These are phyloP conservation scores for Corythornis madagascariensis DNA, from an alignment of 2,113 vertebrate genomes.

Conservation along the genomic window DNA sequence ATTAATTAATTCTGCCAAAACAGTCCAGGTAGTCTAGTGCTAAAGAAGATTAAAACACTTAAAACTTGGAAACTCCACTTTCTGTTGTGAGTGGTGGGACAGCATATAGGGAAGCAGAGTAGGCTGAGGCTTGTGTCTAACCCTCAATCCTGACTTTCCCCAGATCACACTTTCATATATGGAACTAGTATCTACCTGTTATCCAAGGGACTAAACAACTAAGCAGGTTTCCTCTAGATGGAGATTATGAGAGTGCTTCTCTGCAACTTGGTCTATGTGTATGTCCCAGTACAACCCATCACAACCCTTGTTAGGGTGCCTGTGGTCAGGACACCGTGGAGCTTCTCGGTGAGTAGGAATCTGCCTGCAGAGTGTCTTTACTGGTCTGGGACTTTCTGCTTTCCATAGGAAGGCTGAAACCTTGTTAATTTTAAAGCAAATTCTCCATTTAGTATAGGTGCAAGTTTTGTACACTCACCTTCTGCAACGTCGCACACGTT, in stretches of 20 bases:
- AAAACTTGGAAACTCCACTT: background rate
- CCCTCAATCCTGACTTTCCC: background rate
- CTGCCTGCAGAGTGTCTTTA: background rate
- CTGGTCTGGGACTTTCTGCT: background rate
- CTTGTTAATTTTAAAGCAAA: background rate
- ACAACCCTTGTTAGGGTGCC: too few relatives aligned
- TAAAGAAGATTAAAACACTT: background rate
- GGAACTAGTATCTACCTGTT: background rate
- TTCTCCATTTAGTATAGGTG: rapidly evolving
- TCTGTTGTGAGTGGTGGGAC: background rate
- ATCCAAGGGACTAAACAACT: background rate
- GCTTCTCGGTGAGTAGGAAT: background rate
- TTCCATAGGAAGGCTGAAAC: background rate
- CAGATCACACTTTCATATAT: background rate
- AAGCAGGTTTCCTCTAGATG: background rate
- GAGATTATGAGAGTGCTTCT: background rate
- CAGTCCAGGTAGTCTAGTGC: background rate
- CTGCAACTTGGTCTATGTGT: background rate
- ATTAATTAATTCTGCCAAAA: background rate
- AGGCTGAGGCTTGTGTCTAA: background rate
- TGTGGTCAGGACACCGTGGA: background rate
- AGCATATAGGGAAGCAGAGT: background rate
- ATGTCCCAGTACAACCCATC: rapidly evolving
- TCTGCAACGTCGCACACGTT: conserved; percentile 91
- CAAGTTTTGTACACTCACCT: conserved; percentile 75